phyloP scores from a whole-genome alignment of 2,113 vertebrate species.

The Aramus guarauna region DNA sequence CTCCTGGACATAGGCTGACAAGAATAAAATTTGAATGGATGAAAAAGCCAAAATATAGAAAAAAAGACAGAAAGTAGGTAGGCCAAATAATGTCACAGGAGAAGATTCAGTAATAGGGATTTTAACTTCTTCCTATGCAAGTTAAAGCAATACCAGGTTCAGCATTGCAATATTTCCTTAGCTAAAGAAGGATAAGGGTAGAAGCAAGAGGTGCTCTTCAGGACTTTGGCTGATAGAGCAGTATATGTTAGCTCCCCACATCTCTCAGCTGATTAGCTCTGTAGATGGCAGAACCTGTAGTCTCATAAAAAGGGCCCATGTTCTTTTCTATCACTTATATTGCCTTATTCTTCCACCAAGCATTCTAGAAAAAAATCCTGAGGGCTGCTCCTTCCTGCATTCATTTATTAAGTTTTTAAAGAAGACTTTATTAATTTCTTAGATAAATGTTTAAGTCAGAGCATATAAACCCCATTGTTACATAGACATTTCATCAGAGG shows the following conservation, averaged over 20 bases:
- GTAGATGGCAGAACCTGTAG: background rate
- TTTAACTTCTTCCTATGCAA: background rate
- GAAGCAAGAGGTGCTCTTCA: background rate
- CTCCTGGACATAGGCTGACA: background rate
- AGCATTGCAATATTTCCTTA: background rate
- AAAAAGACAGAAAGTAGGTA: background rate
- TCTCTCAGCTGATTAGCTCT: background rate
- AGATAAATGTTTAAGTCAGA: background rate
- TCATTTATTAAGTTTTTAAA: background rate
- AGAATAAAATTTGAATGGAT: background rate
- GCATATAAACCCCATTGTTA: background rate
- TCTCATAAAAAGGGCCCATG: background rate
- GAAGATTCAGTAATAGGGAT: background rate
- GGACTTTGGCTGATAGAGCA: too few species aligned
- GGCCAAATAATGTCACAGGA: background rate
- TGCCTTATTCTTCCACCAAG: background rate
- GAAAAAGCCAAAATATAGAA: background rate
- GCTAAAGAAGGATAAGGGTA: background rate
- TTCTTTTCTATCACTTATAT: background rate
- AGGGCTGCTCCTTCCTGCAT: background rate
- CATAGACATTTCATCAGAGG: background rate
- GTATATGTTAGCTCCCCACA: background rate
- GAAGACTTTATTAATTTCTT: background rate
- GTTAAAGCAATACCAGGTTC: background rate
- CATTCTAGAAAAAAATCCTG: background rate